Base-by-base conservation (phyloP, 2,888 invertebrate genomes). In the Cerastis rubricosa region DNA sequence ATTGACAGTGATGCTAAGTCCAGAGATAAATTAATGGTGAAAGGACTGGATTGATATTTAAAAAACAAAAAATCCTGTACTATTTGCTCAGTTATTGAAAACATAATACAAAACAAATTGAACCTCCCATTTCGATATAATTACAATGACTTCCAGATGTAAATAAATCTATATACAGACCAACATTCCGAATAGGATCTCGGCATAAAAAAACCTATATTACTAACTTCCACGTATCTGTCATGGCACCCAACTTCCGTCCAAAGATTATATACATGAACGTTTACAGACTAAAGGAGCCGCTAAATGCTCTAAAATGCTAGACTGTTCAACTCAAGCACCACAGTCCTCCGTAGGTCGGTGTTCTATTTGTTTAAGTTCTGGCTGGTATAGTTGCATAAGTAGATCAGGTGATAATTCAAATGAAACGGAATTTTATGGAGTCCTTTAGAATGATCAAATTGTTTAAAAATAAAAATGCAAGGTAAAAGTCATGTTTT, bases 291-390 rank as follows among this genome's bases (percentile, higher is more conserved):
- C 87, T 89, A 92, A 87, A 87, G 84, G 84, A 92, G 91, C 92
- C 91, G 90, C 94, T 95, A 96, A 96, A 96, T 96, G 96, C 96
- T 93, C 94, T 94, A 95, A 95, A 96, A 96, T 96, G 96, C 96
- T 94, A 94, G 89, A 89, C 88, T 88, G 89, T 90, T 91, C 88
- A 89, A 92, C 90, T 90, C 80, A 91, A 95, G 95, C 96, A 95
- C 96, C 95, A 92, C 90, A 89, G 86, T 90, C 88, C 84, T 85
- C 67, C 12, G 8, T 69, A 74, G 25, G 22, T 78, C 51, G 40
- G 45, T 67, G 71, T 76, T 66, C 25, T 64, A 49, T 57, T 19
- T 57, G 57, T 29, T 61, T 69, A 66, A 54, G 19, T 47, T 71
- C 11, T 57, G 25, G 47, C 51, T 35, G 63, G 59, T 63, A 57